A percentile compares a stretch with the other conserved stretches of the same genome.
Evolutionary conservation across 2,797 vertebrate species (phyloP).

Genomic region (Leptatherina wallacei): DNA sequence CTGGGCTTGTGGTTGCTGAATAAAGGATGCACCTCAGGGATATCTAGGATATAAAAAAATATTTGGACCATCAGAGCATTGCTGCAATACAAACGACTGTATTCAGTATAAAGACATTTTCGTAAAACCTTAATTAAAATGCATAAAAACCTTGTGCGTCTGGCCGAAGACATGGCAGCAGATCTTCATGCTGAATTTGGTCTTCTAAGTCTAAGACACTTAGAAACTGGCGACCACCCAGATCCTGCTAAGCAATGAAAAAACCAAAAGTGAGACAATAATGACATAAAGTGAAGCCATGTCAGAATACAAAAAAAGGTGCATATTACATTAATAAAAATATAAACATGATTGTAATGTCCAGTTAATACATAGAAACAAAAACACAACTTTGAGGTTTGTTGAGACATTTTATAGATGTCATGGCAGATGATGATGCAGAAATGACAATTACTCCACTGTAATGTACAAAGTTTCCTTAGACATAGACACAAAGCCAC

Average conservation of each 20-base stretch:
- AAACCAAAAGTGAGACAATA: neutral
- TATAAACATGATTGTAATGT: neutral
- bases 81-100: neutral
- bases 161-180: conserved; percentile 53
- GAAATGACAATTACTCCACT: neutral
- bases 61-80: neutral
- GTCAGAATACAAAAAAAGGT: neutral
- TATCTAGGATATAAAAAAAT: conserved; percentile 41
- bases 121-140: conserved; percentile 2
- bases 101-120: neutral
- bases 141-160: conserved; percentile 48
- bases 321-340: neutral
- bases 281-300: neutral
- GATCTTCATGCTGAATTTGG: conserved; percentile 64
- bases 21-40: conserved; percentile 24
- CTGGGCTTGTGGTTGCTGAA: conserved; percentile 26
- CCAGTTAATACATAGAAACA: neutral
- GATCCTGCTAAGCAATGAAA: conserved; percentile 47
- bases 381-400: neutral
- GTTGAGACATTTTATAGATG: neutral
- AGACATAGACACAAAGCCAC: neutral
- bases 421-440: neutral
- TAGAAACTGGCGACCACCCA: conserved; percentile 79
- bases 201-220: conserved; percentile 87
- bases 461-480: neutral